Percentiles rank a stretch among this genome's conserved stretches.
Evolutionary conservation across 2,797 vertebrate species (phyloP).

Genomic region (Apogon hyalosoma): DNA sequence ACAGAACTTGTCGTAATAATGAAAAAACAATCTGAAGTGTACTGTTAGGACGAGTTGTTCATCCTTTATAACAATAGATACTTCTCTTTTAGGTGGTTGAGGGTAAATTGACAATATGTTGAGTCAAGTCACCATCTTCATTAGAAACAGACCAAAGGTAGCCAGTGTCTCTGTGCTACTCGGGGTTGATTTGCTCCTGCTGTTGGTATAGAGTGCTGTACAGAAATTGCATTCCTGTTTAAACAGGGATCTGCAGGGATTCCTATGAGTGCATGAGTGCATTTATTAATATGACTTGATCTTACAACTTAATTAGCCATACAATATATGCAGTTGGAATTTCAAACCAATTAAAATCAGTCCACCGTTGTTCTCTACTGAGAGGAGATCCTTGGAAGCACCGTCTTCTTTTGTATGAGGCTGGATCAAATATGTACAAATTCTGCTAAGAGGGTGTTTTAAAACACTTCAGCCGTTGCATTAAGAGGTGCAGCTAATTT

Average conservation of each 20-base stretch:
- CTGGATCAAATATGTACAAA: slow-evolving; percentile 25
- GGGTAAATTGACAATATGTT: too few species aligned
- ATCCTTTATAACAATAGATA: too few species aligned
- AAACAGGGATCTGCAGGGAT: slow-evolving; percentile 43
- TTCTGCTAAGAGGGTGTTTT: slow-evolving; percentile 1
- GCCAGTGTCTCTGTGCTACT: slow-evolving; percentile 11
- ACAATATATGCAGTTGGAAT: slow-evolving; percentile 58
- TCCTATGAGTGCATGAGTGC: slow-evolving; percentile 37
- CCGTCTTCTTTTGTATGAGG: background rate
- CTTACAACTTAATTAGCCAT: slow-evolving; percentile 52
- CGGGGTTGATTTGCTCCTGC: background rate
- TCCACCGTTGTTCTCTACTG: slow-evolving; percentile 28
- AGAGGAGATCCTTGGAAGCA: slow-evolving; percentile 17
- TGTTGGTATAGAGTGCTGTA: slow-evolving; percentile 12
- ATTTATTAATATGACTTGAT: slow-evolving; percentile 57
- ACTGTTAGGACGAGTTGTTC: too few species aligned
- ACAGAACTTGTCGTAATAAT: too few species aligned
- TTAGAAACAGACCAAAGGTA: slow-evolving; percentile 1
- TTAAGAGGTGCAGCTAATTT: slow-evolving; percentile 25
- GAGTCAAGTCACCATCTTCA: background rate
- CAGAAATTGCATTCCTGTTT: slow-evolving; percentile 36
- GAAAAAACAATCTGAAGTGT: too few species aligned
- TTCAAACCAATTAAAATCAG: slow-evolving; percentile 59
- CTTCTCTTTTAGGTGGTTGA: too few species aligned
- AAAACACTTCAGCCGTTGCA: slow-evolving; percentile 11